These are phyloP conservation scores for Temnothorax curvispinosus DNA, from an alignment of 1,140 invertebrate genomes.

Conservation along the genomic window DNA sequence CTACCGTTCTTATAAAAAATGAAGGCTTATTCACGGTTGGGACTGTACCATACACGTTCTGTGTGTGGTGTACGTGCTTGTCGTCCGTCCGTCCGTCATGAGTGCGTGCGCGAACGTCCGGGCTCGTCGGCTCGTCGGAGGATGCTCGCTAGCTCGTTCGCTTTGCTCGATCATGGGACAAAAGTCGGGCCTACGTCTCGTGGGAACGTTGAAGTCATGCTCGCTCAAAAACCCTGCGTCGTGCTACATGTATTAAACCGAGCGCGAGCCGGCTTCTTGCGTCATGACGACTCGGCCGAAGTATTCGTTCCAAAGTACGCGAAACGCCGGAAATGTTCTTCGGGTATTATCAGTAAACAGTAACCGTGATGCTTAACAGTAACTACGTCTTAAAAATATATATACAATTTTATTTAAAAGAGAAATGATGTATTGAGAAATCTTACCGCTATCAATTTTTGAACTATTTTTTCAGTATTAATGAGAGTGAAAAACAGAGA, in stretches of 20 bases:
- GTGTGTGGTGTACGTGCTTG: slow-evolving; percentile 65
- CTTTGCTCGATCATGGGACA: slow-evolving; percentile 74
- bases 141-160: slow-evolving; percentile 62
- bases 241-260: slow-evolving; percentile 51
- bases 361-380: not conserved
- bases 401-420: not conserved
- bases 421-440: not conserved
- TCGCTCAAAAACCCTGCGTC: slow-evolving; percentile 68
- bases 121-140: slow-evolving; percentile 68
- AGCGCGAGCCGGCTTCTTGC: slow-evolving; percentile 22
- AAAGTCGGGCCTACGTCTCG: slow-evolving; percentile 70
- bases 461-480: not conserved
- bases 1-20: not conserved
- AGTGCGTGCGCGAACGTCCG: slow-evolving; percentile 74
- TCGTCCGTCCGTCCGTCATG: slow-evolving; percentile 68
- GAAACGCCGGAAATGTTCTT: not conserved
- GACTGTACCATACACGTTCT: slow-evolving; percentile 70
- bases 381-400: not conserved
- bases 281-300: not conserved
- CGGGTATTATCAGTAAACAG: not conserved
- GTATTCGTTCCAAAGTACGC: not conserved
- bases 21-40: slow-evolving; percentile 21
- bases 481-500: not conserved
- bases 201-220: slow-evolving; percentile 71
- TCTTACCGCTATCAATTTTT: not conserved